Evolutionary conservation across 2,888 invertebrate species (phyloP), one percentile per base, ranked within the genome.

Genomic region (Cybosia mesomella): DNA sequence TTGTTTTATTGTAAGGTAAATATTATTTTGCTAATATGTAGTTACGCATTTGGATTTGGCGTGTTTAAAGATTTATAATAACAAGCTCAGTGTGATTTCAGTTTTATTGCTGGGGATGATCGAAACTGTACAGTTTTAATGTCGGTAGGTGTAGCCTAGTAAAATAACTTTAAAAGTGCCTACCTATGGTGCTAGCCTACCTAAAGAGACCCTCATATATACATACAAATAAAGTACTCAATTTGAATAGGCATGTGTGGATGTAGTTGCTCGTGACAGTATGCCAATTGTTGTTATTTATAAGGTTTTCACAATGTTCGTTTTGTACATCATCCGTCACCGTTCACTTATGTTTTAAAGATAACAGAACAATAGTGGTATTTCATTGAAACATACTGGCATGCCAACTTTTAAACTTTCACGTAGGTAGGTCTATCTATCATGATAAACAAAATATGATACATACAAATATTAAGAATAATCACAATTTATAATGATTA

Each of bases 351-450:
- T 54, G 24, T 66, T 66, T 54, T 21, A 57, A 13, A 65, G 69
- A 72, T 71, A 68, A 71, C 36, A 68, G 24, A 70, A 77, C 72
- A 74, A 72, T 73, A 39, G 68, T 34, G 8, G 55, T 28, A n/a
- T 73, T 71, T 59, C 68, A 73, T 72, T 77, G 72, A 69, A 66
- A 22, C 43, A 1, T 68, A 72, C 32, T n/a, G 49, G 4, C 24
- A 55, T 13, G 54, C 1, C 22, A 55, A 55, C 5, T 68, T 69
- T 67, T 34, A 55, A 63, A 36, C 18, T 64, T 64, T n/a, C 36
- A 58, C 55, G 55, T 7, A 24, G 22, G 18, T 24, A 21, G 36
- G 36, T 18, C 18, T 0, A 8, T 10, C 13, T 11, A 18, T 22
- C 18, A 39, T 24, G 8, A 18, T 22, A 43, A 5, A 28, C 28